These are phyloP conservation scores for Eudyptes chrysolophus DNA, from an alignment of 2,113 vertebrate species.

Conservation along the genomic window DNA sequence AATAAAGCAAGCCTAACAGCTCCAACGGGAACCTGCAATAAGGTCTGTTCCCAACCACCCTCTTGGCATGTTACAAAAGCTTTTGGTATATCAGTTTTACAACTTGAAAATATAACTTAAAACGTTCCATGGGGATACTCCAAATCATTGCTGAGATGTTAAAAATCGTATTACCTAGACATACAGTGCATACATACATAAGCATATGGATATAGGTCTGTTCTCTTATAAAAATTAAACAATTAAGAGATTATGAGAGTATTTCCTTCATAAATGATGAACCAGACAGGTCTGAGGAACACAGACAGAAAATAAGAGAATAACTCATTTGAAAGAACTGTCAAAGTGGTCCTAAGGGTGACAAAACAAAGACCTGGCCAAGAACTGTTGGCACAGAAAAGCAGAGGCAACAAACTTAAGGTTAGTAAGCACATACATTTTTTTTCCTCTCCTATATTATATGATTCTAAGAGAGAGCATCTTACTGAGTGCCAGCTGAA, in stretches of 20 bases:
- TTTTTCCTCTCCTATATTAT: neutral
- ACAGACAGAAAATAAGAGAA: neutral
- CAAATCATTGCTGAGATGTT: neutral
- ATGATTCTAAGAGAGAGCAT: neutral
- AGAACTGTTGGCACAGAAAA: neutral
- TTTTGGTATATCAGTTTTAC: neutral
- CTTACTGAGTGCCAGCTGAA: neutral
- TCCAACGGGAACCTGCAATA: neutral
- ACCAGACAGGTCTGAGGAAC: neutral
- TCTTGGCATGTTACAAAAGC: neutral
- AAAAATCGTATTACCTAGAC: neutral
- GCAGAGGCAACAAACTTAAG: neutral
- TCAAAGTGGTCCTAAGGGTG: neutral
- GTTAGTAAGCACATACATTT: accelerated
- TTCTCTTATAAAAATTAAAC: neutral
- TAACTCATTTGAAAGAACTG: neutral
- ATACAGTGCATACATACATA: neutral
- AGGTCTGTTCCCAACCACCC: neutral
- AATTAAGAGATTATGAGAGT: neutral
- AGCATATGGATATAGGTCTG: neutral
- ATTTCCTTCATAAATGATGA: neutral
- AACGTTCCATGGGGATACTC: neutral
- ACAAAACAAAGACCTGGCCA: neutral
- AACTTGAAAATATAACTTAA: neutral
- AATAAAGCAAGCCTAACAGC: neutral